Conservation (phyloP, 92 coral and sea anemone species). For the Meandrina meandrites region DNA sequence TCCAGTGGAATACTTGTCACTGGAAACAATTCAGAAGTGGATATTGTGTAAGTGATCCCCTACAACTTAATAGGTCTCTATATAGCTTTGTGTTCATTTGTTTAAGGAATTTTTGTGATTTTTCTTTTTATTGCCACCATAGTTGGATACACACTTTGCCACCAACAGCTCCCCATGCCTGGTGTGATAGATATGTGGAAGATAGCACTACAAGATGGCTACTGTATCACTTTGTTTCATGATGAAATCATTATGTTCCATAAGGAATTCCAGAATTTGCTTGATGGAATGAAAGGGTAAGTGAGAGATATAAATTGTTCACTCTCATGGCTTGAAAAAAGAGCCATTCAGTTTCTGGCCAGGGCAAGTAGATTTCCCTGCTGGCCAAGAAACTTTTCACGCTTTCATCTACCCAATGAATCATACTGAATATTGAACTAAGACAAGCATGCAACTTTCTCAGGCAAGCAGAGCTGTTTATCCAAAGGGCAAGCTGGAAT, state of each 20-base stretch:
- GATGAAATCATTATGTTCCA: conserved; percentile 93
- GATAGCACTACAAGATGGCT: conserved; percentile 89
- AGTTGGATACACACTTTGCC: conserved; percentile 97
- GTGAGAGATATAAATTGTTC: conserved; percentile 1
- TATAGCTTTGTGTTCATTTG: neutral
- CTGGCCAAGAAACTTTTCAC: too few species aligned
- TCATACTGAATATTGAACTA: too few species aligned
- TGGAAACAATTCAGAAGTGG: conserved; percentile 87
- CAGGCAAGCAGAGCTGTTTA: too few species aligned
- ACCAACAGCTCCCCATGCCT: conserved; percentile 96
- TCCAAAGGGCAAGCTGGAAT: too few species aligned
- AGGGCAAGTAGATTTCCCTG: too few species aligned
- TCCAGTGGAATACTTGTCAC: conserved; percentile 84
- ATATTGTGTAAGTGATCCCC: conserved; percentile 76
- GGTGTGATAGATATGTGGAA: conserved; percentile 96
- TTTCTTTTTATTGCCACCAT: neutral
- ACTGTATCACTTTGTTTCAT: conserved; percentile 81
- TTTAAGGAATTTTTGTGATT: neutral
- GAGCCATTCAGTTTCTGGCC: too few species aligned
- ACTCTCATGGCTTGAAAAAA: neutral
- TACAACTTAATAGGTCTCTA: neutral
- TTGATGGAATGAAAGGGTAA: conserved; percentile 97
- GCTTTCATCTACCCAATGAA: too few species aligned
- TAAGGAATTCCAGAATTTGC: conserved; percentile 84
- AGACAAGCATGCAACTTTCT: too few species aligned